Base-by-base conservation (phyloP, 2,888 invertebrate species). In the Nebria salina region DNA sequence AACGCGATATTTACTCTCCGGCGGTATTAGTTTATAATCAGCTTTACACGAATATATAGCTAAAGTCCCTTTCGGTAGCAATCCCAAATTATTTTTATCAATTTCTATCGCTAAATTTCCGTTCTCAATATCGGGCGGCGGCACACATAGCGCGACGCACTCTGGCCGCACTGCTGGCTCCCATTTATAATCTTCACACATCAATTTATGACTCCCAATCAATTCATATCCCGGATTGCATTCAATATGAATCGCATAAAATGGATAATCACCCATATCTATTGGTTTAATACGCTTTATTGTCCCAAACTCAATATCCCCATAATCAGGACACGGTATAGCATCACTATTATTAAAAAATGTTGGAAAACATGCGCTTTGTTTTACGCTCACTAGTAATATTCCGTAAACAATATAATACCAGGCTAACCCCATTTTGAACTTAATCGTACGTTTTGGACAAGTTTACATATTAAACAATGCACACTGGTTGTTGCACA, bases 161-260 rank as follows among this genome's bases (percentile, higher is more conserved):
- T 83, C 83, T 11, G 86, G 86, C 73, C 83, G 75, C 2, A 82
- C 81, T 8, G 82, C 77, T 8, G 84, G 83, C 34, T 87, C 86
- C 89, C 89, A 89, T 72, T 84, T 84, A 7, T 88, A 88, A 82
- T 88, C 84, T 26, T 85, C 83, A 81, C 89, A 89, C 34, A 85
- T 83, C 76, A 88, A 84, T 83, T 87, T 86, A n/a, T 86, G 84
- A 43, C 86, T 85, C 25, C 88, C 89, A 74, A 86, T 84, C 70
- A 89, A 84, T 84, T 88, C 87, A 83, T 85, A 88, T 2, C 87
- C 88, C 15, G 84, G 82, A 20, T 86, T 81, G 82, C 89, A 89
- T 77, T 85, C 84, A 42, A 89, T 86, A 70, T 83, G 84, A 11
- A 84, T 79, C 11, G 82, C 75, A 77, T 77, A 77, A 9, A 75